Evolutionary conservation across 2,888 invertebrate genomes (phyloP).

Genomic region (Ecdyonurus torrentis): DNA sequence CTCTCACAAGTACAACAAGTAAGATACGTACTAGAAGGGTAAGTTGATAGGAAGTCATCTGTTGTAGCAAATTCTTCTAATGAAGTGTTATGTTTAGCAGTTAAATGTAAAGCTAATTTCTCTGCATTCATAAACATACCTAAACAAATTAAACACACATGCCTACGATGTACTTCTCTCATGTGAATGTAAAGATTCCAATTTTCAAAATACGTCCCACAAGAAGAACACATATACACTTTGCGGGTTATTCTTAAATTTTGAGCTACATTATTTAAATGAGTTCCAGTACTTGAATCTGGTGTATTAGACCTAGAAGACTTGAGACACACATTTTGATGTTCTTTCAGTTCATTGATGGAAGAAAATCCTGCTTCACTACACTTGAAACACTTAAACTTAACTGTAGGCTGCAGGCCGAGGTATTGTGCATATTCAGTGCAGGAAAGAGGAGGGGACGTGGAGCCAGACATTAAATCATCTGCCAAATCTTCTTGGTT

Average conservation of each 20-base stretch:
- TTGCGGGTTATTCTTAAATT: constrained; percentile 53
- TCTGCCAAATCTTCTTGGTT: neutral
- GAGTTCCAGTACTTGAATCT: neutral
- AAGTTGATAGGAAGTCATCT: constrained; percentile 47
- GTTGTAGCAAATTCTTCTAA: constrained; percentile 48
- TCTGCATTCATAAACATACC: constrained; percentile 69
- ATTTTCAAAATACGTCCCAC: constrained; percentile 69
- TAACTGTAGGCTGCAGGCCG: constrained; percentile 44
- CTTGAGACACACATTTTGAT: constrained; percentile 40
- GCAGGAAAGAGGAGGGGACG: constrained; percentile 6
- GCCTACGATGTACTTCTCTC: constrained; percentile 63
- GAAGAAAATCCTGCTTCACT: constrained; percentile 47
- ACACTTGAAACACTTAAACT: constrained; percentile 59
- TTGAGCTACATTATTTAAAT: constrained; percentile 17
- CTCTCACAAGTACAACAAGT: constrained; percentile 69
- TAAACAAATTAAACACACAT: constrained; percentile 67
- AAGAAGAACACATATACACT: constrained; percentile 65
- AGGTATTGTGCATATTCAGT: constrained; percentile 7
- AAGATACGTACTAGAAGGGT: constrained; percentile 51
- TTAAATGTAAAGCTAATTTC: constrained; percentile 58
- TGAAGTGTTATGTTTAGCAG: constrained; percentile 58
- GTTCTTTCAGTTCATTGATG: constrained; percentile 47
- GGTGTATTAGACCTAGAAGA: neutral
- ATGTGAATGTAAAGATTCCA: constrained; percentile 76
- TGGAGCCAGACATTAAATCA: neutral